Conservation (phyloP, 1,140 invertebrate genomes). For the Monochamus saltuarius region DNA sequence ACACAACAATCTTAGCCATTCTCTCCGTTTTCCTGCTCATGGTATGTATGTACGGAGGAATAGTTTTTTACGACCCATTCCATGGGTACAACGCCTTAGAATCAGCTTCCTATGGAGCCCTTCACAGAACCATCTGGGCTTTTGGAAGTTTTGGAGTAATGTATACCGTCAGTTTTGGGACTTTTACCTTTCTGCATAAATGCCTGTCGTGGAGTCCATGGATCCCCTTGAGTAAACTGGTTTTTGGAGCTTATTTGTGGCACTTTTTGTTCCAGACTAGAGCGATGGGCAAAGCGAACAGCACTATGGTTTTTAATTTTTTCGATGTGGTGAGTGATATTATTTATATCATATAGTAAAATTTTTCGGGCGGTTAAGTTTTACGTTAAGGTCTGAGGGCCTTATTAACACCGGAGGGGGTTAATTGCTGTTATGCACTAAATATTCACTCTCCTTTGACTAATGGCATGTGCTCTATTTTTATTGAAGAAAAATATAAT, state of each 20-base stretch:
- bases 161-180: constrained; percentile 48
- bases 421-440: too few species aligned
- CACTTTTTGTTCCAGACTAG: constrained; percentile 55
- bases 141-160: constrained; percentile 56
- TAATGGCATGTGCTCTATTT: too few species aligned
- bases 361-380: too few species aligned
- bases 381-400: too few species aligned
- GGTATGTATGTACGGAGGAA: constrained; percentile 45
- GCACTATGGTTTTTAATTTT: too few species aligned
- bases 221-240: constrained; percentile 67
- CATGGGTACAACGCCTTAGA: constrained; percentile 53
- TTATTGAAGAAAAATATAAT: too few species aligned
- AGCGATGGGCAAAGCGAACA: constrained; percentile 16
- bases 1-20: too few species aligned
- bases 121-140: constrained; percentile 60
- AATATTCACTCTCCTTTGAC: too few species aligned
- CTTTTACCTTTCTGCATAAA: constrained; percentile 36
- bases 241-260: constrained; percentile 66
- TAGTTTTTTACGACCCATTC: constrained; percentile 51
- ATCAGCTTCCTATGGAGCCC: constrained; percentile 59
- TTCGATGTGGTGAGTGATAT: too few species aligned
- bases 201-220: constrained; percentile 61
- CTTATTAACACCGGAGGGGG: too few species aligned
- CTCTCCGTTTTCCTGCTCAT: too few species aligned
- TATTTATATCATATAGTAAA: too few species aligned